Percentiles rank a stretch among this genome's conserved stretches.
These are phyloP conservation scores for Lagria hirta DNA, from an alignment of 2,888 invertebrate genomes.

Conservation along the genomic window DNA sequence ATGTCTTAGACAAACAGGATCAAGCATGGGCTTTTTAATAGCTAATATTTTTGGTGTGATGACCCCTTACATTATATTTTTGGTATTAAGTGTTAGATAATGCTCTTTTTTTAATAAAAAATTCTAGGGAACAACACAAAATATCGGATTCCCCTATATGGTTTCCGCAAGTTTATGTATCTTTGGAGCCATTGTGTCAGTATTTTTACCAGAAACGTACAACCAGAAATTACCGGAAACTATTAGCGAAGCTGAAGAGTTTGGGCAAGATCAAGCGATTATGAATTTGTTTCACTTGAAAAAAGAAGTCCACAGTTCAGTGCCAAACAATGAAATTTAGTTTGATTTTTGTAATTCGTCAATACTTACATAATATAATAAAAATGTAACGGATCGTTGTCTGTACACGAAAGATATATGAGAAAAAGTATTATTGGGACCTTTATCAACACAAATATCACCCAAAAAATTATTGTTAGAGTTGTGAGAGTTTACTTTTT, in stretches of 20 bases:
- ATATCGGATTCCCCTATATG: constrained; percentile 49
- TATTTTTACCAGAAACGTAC: constrained; percentile 65
- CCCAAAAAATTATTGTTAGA: no score
- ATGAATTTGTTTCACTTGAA: constrained; percentile 11
- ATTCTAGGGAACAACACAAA: constrained; percentile 50
- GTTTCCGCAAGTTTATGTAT: constrained; percentile 53
- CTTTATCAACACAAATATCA: no score
- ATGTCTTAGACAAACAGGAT: constrained; percentile 65
- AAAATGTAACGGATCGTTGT: no score
- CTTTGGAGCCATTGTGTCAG: constrained; percentile 54
- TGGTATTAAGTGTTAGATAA: no score
- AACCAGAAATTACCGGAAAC: constrained; percentile 66
- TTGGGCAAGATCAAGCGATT: constrained; percentile 17
- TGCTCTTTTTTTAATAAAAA: no score
- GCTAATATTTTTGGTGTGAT: constrained; percentile 59
- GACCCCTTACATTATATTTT: constrained; percentile 63
- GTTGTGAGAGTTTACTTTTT: no score
- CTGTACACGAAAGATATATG: no score
- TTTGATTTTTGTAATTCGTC: no score
- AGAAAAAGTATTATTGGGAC: no score
- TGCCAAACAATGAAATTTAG: constrained; percentile 8
- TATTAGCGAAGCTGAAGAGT: constrained; percentile 61
- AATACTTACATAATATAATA: no score
- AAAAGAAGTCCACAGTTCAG: constrained; percentile 4
- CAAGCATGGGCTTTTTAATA: constrained; percentile 61